Conservation (phyloP, 2,797 vertebrate species). For the Diglossa cyanea region DNA sequence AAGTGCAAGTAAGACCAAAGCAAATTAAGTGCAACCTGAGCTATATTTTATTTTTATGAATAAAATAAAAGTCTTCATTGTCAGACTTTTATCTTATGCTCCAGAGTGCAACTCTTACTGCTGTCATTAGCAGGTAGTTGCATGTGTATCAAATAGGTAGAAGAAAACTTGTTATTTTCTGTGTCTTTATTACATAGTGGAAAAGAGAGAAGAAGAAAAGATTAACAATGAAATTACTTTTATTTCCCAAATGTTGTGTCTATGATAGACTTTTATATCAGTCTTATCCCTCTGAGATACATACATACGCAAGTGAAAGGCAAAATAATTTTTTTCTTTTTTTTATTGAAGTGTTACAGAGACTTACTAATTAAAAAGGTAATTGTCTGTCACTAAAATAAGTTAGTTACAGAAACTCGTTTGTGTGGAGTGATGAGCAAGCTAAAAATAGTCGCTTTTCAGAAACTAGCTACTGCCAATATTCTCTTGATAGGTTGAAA, state of each 20-base stretch:
- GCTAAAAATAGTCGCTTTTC: not conserved
- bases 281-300: not conserved
- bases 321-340: accelerated
- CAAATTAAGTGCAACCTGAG: not conserved
- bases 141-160: not conserved
- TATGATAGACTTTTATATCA: not conserved
- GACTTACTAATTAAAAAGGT: not conserved
- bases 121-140: not conserved
- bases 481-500: not conserved
- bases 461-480: not conserved
- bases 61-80: not conserved
- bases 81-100: not conserved
- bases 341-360: not conserved
- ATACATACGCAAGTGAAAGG: not conserved
- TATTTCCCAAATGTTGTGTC: not conserved
- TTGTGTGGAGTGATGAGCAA: not conserved
- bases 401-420: slow-evolving; percentile 17
- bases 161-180: not conserved
- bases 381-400: not conserved
- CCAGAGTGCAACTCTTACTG: not conserved
- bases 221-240: not conserved
- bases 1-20: not conserved
- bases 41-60: not conserved
- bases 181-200: not conserved
- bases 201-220: not conserved